A percentile compares a stretch with the other conserved stretches of the same genome.
These are phyloP conservation scores for Lucifuga dentata DNA, from an alignment of 2,113 vertebrate genomes.

Conservation along the genomic window DNA sequence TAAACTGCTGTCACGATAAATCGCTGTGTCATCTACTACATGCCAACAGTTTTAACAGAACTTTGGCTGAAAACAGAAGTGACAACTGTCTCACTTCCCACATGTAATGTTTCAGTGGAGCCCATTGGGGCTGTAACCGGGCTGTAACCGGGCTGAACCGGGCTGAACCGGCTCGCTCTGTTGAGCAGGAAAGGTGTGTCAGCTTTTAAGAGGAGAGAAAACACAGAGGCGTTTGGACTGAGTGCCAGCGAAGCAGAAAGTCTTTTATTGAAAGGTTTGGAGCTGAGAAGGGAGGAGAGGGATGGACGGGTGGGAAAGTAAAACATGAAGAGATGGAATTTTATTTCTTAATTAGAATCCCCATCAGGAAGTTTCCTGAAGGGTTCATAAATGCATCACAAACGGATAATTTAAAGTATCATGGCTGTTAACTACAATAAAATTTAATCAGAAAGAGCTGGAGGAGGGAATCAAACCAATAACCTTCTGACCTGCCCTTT, in stretches of 20 bases:
- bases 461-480: too few relatives aligned
- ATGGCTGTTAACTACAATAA: too few relatives aligned
- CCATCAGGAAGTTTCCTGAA: neutral
- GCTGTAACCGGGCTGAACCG: conserved; percentile 23
- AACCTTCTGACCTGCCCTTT: too few relatives aligned
- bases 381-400: neutral
- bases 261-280: conserved; percentile 44
- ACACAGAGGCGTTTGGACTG: conserved; percentile 50
- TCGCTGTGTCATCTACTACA: too few relatives aligned
- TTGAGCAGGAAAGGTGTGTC: conserved; percentile 15
- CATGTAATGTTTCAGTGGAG: conserved; percentile 52
- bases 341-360: conserved; percentile 22
- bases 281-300: conserved; percentile 1
- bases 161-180: conserved; percentile 13
- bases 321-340: conserved; percentile 31
- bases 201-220: conserved; percentile 53
- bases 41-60: too few relatives aligned
- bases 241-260: conserved; percentile 62
- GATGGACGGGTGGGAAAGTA: conserved; percentile 29
- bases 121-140: conserved; percentile 32
- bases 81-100: neutral
- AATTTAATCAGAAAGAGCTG: too few relatives aligned
- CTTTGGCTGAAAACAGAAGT: too few relatives aligned
- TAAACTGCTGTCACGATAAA: too few relatives aligned
- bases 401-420: too few relatives aligned